Conservation (phyloP, 2,888 invertebrate species). For the Dusona sp. region DNA sequence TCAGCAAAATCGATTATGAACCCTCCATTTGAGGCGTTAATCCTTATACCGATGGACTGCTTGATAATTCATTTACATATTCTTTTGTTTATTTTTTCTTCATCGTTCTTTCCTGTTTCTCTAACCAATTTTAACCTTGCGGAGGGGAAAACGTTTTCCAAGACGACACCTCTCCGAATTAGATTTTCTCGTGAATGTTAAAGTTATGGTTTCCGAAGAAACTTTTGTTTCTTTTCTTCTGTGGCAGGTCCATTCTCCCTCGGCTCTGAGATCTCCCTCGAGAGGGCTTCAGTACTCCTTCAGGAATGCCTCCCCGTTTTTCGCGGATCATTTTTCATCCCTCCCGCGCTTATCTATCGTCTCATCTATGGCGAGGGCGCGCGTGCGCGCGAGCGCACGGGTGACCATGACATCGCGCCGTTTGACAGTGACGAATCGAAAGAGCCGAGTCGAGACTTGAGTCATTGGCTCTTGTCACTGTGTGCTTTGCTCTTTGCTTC, state of each 20-base stretch:
- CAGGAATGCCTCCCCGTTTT: conserved; percentile 74
- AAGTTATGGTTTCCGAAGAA: not conserved
- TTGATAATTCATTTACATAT: conserved; percentile 59
- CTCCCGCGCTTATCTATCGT: conserved; percentile 82
- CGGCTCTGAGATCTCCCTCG: conserved; percentile 43
- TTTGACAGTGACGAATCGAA: conserved; percentile 85
- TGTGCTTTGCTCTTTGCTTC: conserved; percentile 40
- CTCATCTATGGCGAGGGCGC: conserved; percentile 77
- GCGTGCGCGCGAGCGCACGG: conserved; percentile 71
- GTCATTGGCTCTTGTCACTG: conserved; percentile 75
- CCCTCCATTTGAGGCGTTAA: not conserved
- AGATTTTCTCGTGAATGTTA: conserved; percentile 26
- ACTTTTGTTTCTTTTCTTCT: conserved; percentile 5
- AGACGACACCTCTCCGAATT: conserved; percentile 15
- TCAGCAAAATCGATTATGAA: not conserved
- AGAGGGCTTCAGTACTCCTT: conserved; percentile 31
- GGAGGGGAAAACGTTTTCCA: conserved; percentile 30
- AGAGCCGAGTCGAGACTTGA: conserved; percentile 82
- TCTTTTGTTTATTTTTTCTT: conserved; percentile 29
- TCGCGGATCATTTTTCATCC: conserved; percentile 84
- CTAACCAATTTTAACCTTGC: not conserved
- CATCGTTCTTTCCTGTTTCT: conserved; percentile 7
- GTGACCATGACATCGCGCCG: conserved; percentile 82
- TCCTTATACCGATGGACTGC: conserved; percentile 34
- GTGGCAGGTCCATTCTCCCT: not conserved